Conservation (phyloP, 2,113 vertebrate species). For the Vidua chalybeata region DNA sequence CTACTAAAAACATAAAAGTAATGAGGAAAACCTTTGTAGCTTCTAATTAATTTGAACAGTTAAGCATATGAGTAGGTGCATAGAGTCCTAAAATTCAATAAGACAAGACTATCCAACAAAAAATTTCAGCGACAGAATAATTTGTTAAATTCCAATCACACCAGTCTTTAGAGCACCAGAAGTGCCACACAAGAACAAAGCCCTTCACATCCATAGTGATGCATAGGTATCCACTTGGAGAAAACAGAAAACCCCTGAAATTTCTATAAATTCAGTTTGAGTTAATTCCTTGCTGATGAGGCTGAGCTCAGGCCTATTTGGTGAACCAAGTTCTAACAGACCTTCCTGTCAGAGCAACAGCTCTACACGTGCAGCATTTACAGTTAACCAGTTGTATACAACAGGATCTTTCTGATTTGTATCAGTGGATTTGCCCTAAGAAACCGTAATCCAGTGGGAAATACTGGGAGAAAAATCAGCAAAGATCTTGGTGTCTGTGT, state of each 20-base stretch:
- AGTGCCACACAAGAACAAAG: not conserved
- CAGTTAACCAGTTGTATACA: not conserved
- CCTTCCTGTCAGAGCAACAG: not conserved
- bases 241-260: not conserved
- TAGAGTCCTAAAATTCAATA: not conserved
- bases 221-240: not conserved
- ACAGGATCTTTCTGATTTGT: not conserved
- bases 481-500: rapidly evolving
- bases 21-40: not conserved
- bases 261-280: not conserved
- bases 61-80: not conserved
- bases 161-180: not conserved
- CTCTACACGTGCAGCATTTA: not conserved
- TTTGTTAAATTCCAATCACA: not conserved
- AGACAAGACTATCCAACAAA: not conserved
- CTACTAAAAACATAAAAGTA: not conserved
- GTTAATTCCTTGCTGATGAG: not conserved
- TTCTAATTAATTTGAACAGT: not conserved
- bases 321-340: not conserved
- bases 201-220: not conserved
- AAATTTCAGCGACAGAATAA: not conserved
- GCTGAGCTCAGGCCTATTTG: not conserved
- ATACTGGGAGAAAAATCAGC: not conserved
- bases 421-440: not conserved
- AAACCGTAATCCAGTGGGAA: not conserved